Conservation (phyloP, 2,888 invertebrate species). For the Chloroclystis v-ata region DNA sequence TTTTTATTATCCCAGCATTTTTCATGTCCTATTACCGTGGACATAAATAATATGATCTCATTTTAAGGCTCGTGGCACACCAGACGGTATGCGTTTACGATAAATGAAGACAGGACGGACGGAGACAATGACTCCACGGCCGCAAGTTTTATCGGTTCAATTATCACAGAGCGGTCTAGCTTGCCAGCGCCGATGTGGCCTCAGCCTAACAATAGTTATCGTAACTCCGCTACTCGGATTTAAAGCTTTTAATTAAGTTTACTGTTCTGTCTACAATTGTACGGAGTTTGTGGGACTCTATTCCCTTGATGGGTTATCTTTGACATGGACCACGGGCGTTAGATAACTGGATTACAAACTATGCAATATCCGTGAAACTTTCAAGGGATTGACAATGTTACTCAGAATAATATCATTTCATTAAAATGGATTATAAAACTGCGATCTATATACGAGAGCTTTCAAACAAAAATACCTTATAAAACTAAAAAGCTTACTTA, state of each 20-base stretch:
- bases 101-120: constrained; percentile 15
- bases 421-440: neutral
- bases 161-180: constrained; percentile 37
- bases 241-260: constrained; percentile 47
- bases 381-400: neutral
- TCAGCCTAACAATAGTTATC: constrained; percentile 37
- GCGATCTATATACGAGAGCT: no score
- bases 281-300: constrained; percentile 35
- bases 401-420: neutral
- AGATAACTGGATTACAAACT: constrained; percentile 34
- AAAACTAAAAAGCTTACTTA: no score
- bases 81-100: constrained; percentile 22
- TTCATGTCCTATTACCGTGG: constrained; percentile 17
- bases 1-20: constrained; percentile 24
- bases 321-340: constrained; percentile 8
- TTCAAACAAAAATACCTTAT: no score
- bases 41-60: constrained; percentile 26
- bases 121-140: constrained; percentile 27
- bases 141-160: constrained; percentile 43
- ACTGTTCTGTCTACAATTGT: constrained; percentile 32
- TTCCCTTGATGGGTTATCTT: constrained; percentile 36
- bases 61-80: constrained; percentile 25
- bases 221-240: constrained; percentile 37
- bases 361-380: constrained; percentile 22
- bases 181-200: constrained; percentile 36